Percentiles rank a stretch among this genome's conserved stretches.
These are phyloP conservation scores for Anarrhichthys ocellatus DNA, from an alignment of 2,113 vertebrate genomes.

Conservation along the genomic window DNA sequence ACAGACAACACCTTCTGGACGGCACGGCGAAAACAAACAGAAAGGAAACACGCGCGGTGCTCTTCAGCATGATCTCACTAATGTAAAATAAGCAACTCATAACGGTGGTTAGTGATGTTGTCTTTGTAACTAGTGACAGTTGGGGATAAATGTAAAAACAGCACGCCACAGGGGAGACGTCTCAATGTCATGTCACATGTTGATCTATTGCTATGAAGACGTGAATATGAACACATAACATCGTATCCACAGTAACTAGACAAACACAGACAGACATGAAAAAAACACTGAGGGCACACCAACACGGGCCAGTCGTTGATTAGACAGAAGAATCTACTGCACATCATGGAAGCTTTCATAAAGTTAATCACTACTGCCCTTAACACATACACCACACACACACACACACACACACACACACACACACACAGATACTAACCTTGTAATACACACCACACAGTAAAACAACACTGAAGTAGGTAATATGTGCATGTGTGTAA, in stretches of 20 bases:
- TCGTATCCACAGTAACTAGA: slow-evolving; percentile 11
- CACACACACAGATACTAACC: slow-evolving; percentile 39
- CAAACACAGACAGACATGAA: slow-evolving; percentile 26
- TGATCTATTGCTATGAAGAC: background rate
- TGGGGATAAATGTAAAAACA: slow-evolving; percentile 44
- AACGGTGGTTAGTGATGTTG: background rate
- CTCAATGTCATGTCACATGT: slow-evolving; percentile 15
- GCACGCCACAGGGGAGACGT: background rate
- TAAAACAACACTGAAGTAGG: slow-evolving; percentile 23
- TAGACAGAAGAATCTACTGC: background rate
- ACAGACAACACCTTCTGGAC: too few species aligned
- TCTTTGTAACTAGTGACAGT: slow-evolving; percentile 1
- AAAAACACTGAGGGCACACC: slow-evolving; percentile 21
- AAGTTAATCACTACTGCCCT: slow-evolving; percentile 32
- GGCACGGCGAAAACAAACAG: too few species aligned
- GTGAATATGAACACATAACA: slow-evolving; percentile 21
- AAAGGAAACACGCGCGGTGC: background rate
- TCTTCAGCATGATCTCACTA: background rate
- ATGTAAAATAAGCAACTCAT: background rate
- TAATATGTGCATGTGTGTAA: slow-evolving; percentile 62
- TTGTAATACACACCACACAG: slow-evolving; percentile 26
- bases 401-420: slow-evolving; percentile 41
- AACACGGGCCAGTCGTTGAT: slow-evolving; percentile 30
- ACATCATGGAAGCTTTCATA: background rate
- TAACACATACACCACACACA: slow-evolving; percentile 23